Percentiles rank a stretch among this genome's conserved stretches.
Evolutionary conservation across 1,140 invertebrate genomes (phyloP).

Genomic region (Micrasema longulum): DNA sequence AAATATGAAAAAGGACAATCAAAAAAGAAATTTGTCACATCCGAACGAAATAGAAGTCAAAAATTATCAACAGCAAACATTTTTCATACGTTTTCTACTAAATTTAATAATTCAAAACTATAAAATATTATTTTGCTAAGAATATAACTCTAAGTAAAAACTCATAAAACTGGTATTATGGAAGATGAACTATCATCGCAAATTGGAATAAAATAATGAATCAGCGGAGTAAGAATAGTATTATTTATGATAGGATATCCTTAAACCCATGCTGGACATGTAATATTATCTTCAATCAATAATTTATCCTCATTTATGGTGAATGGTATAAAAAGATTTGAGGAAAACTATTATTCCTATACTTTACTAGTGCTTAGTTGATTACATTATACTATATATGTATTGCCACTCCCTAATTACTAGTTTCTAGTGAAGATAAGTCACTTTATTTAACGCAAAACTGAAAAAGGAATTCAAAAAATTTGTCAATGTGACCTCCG

Average conservation of each 20-base stretch:
- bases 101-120: slow-evolving; percentile 20
- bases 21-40: too few relatives aligned
- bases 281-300: background rate
- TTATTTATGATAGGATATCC: background rate
- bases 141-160: slow-evolving; percentile 13
- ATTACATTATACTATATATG: too few relatives aligned
- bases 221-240: background rate
- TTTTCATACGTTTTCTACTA: slow-evolving; percentile 12
- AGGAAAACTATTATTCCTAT: too few relatives aligned
- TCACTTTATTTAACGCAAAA: background rate
- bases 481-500: background rate
- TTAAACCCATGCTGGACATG: slow-evolving; percentile 12
- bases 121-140: slow-evolving; percentile 11
- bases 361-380: too few relatives aligned
- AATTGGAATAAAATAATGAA: slow-evolving; percentile 1
- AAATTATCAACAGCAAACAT: slow-evolving; percentile 20
- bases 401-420: too few relatives aligned
- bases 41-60: background rate
- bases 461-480: background rate
- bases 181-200: background rate
- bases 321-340: too few relatives aligned
- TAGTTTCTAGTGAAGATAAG: slow-evolving; percentile 2
- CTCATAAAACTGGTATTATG: slow-evolving; percentile 20
- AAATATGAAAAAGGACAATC: too few relatives aligned
- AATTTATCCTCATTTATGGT: too few relatives aligned